phyloP scores from a whole-genome alignment of 2,888 invertebrate species.

The Odontocerum albicorne region DNA sequence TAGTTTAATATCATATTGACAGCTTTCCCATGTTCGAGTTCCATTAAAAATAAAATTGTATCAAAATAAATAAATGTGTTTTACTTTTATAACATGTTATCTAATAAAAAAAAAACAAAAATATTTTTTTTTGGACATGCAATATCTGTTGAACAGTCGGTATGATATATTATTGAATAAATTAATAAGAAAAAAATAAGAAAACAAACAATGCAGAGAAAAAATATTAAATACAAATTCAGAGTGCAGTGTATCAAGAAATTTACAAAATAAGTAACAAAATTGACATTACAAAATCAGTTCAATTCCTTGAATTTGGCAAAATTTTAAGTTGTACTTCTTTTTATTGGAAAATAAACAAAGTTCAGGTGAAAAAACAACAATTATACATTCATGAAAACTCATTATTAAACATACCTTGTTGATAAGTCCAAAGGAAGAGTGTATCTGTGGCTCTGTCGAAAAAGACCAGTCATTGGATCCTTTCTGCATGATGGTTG shows the following conservation, averaged over 20 bases:
- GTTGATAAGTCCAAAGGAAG: slow-evolving; percentile 64
- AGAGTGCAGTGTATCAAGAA: too few relatives aligned
- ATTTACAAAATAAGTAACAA: background rate
- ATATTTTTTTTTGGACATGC: background rate
- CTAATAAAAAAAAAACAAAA: background rate
- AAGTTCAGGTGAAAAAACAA: background rate
- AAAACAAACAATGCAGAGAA: too few relatives aligned
- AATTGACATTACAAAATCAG: background rate
- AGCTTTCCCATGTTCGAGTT: too few relatives aligned
- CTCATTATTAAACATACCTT: slow-evolving; percentile 49
- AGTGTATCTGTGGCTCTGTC: slow-evolving; percentile 64
- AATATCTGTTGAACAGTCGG: too few relatives aligned
- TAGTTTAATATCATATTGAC: too few relatives aligned
- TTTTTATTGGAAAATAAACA: background rate
- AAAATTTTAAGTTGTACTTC: background rate
- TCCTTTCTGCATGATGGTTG: slow-evolving; percentile 69
- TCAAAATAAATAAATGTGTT: background rate
- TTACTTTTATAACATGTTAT: background rate
- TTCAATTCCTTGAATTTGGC: background rate
- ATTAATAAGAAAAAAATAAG: too few relatives aligned
- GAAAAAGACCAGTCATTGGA: slow-evolving; percentile 69
- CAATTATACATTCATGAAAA: background rate
- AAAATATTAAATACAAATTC: too few relatives aligned
- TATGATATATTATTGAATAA: background rate
- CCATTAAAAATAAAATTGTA: too few relatives aligned